A percentile compares a stretch with the other conserved stretches of the same genome.
Evolutionary conservation across 2,797 vertebrate genomes (phyloP).

Genomic region (Ctenochaetus hawaiiensis): DNA sequence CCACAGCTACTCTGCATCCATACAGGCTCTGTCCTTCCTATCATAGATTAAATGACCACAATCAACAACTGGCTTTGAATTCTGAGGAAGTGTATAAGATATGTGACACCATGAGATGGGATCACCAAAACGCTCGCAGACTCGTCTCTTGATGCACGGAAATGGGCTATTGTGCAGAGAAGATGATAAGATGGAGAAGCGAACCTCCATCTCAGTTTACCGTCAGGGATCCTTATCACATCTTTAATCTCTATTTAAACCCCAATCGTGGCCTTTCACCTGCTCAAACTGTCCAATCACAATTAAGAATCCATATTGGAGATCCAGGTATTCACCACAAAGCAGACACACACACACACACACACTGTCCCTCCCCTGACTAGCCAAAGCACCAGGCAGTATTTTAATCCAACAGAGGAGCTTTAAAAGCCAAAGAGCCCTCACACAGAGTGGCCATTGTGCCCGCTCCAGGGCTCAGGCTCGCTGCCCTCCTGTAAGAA

Average conservation of each 20-base stretch:
- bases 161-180: slow-evolving; percentile 41
- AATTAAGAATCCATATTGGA: slow-evolving; percentile 18
- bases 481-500: slow-evolving; percentile 80
- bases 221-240: slow-evolving; percentile 6
- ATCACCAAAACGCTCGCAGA: neutral
- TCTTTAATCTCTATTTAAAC: slow-evolving; percentile 6
- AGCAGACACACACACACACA: slow-evolving; percentile 22
- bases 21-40: slow-evolving; percentile 9
- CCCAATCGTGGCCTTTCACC: slow-evolving; percentile 24
- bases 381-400: slow-evolving; percentile 36
- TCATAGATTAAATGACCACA: slow-evolving; percentile 49
- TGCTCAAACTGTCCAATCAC: slow-evolving; percentile 17
- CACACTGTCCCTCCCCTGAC: slow-evolving; percentile 7
- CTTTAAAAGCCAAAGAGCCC: slow-evolving; percentile 77
- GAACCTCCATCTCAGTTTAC: slow-evolving; percentile 46
- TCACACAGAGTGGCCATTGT: slow-evolving; percentile 88
- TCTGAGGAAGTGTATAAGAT: slow-evolving; percentile 42
- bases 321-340: slow-evolving; percentile 28
- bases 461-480: slow-evolving; percentile 48
- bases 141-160: slow-evolving; percentile 40
- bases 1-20: slow-evolving; percentile 30
- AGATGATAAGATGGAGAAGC: slow-evolving; percentile 39
- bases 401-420: slow-evolving; percentile 75
- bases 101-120: slow-evolving; percentile 56
- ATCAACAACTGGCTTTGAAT: slow-evolving; percentile 31